A percentile compares a stretch with the other conserved stretches of the same genome.
Evolutionary conservation across 2,113 vertebrate species (phyloP).

Genomic region (Ctenomys sociabilis): DNA sequence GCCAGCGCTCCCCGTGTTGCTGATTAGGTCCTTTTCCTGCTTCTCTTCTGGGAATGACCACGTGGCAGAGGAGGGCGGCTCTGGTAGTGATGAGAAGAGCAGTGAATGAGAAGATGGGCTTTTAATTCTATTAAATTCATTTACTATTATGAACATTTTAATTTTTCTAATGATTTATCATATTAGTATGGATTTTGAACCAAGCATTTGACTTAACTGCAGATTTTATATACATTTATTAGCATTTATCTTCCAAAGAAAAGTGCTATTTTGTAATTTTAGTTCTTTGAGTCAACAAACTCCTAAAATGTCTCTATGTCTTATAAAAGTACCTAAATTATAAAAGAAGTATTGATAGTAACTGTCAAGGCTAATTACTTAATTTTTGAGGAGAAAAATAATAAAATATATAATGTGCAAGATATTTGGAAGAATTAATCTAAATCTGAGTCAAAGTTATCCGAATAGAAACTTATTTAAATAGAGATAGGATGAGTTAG

Average conservation of each 20-base stretch:
- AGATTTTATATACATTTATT: background rate
- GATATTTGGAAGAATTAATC: background rate
- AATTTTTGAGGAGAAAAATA: background rate
- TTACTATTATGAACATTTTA: background rate
- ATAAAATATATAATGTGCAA: background rate
- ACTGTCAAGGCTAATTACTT: background rate
- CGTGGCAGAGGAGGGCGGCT: rapidly evolving
- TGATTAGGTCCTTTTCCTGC: too few relatives aligned
- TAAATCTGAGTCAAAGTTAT: background rate
- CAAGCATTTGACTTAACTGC: background rate
- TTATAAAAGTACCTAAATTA: background rate
- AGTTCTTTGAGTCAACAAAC: background rate
- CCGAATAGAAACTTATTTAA: background rate
- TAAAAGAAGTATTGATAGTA: background rate
- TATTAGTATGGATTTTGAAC: background rate
- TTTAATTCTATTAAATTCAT: background rate
- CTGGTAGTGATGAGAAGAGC: background rate
- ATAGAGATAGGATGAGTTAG: background rate
- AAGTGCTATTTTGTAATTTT: background rate
- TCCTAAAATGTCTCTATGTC: background rate
- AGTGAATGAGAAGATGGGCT: background rate
- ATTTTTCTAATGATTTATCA: background rate
- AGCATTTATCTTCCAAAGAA: background rate
- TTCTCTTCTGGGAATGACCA: background rate
- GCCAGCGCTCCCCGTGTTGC: background rate